Conservation (phyloP, 2,888 invertebrate genomes). For the Clitarchus hookeri region DNA sequence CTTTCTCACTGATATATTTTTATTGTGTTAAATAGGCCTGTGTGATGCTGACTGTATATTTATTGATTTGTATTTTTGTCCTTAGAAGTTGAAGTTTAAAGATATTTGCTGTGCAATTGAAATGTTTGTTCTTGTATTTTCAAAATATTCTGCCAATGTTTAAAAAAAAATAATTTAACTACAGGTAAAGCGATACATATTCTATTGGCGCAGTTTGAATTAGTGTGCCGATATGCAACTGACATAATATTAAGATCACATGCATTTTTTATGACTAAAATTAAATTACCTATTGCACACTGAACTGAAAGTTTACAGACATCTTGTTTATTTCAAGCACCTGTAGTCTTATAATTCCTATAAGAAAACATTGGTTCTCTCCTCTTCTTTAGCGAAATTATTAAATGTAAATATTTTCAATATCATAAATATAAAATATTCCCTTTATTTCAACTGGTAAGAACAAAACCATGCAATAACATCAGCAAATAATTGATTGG, state of each 20-base stretch:
- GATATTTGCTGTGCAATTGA: neutral
- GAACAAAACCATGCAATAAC: neutral
- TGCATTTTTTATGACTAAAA: neutral
- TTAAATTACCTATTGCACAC: neutral
- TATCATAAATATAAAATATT: neutral
- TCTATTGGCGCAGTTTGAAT: neutral
- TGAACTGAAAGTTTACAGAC: neutral
- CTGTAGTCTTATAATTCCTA: neutral
- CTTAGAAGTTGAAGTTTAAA: neutral
- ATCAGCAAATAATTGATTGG: neutral
- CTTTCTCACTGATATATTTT: neutral
- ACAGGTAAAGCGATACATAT: neutral
- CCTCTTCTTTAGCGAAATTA: too few species aligned
- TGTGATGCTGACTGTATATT: conserved; percentile 3
- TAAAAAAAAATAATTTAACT: neutral
- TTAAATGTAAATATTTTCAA: too few species aligned
- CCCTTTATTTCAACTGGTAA: neutral
- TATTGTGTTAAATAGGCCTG: neutral
- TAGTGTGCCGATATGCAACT: neutral
- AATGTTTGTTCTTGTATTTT: neutral
- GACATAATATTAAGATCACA: neutral
- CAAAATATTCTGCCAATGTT: neutral
- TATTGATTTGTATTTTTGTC: neutral
- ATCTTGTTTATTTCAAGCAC: neutral
- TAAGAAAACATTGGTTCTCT: too few species aligned